Percentiles rank a stretch among this genome's conserved stretches.
phyloP scores from a whole-genome alignment of 2,113 vertebrate genomes.

The Lophius piscatorius region DNA sequence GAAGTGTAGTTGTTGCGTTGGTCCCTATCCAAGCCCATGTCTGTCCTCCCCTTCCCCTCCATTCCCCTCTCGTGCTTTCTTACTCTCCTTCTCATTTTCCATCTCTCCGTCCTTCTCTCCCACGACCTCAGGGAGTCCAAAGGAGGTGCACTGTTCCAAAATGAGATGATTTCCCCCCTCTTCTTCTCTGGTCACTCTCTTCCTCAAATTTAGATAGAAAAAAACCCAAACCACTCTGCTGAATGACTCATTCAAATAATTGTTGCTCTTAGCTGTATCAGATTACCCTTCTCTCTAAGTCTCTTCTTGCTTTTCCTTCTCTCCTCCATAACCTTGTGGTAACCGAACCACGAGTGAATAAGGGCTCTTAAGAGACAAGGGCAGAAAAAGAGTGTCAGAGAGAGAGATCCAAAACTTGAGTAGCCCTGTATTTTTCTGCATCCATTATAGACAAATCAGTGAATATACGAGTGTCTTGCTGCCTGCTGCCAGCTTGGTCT shows the following conservation, averaged over 20 bases:
- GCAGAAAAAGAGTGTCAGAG: slow-evolving; percentile 42
- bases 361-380: slow-evolving; percentile 56
- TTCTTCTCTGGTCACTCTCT: slow-evolving; percentile 31
- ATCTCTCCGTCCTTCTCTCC: slow-evolving; percentile 53
- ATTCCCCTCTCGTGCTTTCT: slow-evolving; percentile 22
- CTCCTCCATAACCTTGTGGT: slow-evolving; percentile 43
- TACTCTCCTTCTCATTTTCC: slow-evolving; percentile 5
- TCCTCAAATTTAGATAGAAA: slow-evolving; percentile 57
- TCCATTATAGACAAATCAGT: slow-evolving; percentile 30
- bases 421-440: slow-evolving; percentile 50
- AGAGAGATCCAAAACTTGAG: slow-evolving; percentile 39
- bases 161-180: slow-evolving; percentile 17
- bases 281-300: slow-evolving; percentile 62
- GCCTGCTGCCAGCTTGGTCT: neutral
- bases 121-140: slow-evolving; percentile 60
- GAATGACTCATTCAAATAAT: slow-evolving; percentile 77
- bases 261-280: slow-evolving; percentile 72
- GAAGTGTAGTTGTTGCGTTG: slow-evolving; percentile 8
- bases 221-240: slow-evolving; percentile 54
- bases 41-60: slow-evolving; percentile 44
- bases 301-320: slow-evolving; percentile 41
- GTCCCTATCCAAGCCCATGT: slow-evolving; percentile 41
- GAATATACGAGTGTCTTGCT: slow-evolving; percentile 10
- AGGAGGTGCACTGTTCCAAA: slow-evolving; percentile 52
- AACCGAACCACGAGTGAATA: slow-evolving; percentile 73